phyloP scores from a whole-genome alignment of 2,888 invertebrate species.

The Ophraella communa region DNA sequence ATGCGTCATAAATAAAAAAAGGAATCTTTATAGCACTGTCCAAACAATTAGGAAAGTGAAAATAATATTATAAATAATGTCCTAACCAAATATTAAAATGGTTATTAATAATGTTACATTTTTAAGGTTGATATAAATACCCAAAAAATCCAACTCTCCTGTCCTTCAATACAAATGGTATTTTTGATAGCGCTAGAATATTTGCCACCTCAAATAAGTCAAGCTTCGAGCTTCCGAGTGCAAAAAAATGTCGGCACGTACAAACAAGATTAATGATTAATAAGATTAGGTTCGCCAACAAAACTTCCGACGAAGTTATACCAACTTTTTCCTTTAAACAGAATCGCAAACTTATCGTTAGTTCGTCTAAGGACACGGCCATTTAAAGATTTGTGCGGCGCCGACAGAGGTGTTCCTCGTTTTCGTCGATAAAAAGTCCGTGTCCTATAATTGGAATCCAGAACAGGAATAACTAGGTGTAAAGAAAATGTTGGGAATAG shows the following conservation, averaged over 20 bases:
- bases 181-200: no score
- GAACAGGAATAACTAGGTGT: neutral
- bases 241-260: conserved; percentile 12
- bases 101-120: no score
- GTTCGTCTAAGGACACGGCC: neutral
- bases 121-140: no score
- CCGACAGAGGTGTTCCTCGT: neutral
- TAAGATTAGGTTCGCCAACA: conserved; percentile 23
- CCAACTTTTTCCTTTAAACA: conserved; percentile 1
- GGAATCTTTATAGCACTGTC: no score
- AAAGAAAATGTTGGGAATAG: neutral
- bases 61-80: no score
- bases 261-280: conserved; percentile 29
- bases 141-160: no score
- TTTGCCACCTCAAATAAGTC: neutral
- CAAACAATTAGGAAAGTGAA: no score
- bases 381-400: neutral
- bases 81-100: no score
- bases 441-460: neutral
- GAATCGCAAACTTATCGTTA: conserved; percentile 5
- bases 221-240: neutral
- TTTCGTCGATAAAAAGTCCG: neutral
- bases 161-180: no score
- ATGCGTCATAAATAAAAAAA: no score
- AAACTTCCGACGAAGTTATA: conserved; percentile 7